Percentiles rank a stretch among this genome's conserved stretches.
Conservation (phyloP, 2,113 vertebrate genomes). For the Siphamia tubifer region DNA sequence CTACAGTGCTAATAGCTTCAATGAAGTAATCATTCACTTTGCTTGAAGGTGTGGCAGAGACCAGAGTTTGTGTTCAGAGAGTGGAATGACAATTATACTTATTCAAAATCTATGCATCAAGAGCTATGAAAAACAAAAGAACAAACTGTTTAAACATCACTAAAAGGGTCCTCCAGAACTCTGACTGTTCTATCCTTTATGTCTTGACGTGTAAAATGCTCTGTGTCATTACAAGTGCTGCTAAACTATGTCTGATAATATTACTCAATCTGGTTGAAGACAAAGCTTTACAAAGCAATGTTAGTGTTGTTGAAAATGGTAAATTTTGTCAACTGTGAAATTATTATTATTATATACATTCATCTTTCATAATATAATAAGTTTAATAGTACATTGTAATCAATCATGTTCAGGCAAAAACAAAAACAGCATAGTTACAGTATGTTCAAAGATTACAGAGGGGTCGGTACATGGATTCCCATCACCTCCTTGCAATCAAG, state of each 20-base stretch:
- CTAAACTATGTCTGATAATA: not conserved
- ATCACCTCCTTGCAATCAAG: no score
- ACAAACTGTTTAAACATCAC: not conserved
- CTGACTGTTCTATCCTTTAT: not conserved
- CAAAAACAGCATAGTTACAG: no score
- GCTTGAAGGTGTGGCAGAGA: slow-evolving; percentile 1
- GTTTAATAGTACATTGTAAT: no score
- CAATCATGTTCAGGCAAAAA: no score
- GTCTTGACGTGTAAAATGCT: not conserved
- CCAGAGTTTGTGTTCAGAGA: not conserved
- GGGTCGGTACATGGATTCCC: no score
- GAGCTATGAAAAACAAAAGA: not conserved
- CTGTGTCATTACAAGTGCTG: not conserved
- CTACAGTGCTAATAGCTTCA: slow-evolving; percentile 4
- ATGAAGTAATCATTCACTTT: not conserved
- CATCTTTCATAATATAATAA: no score
- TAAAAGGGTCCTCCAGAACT: not conserved
- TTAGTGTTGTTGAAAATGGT: no score
- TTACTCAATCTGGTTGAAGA: not conserved
- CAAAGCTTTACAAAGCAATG: not conserved
- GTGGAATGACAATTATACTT: not conserved
- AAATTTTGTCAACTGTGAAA: no score
- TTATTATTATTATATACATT: no score
- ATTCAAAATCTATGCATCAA: not conserved
- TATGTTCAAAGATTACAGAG: no score